Percentiles rank a stretch among this genome's conserved stretches.
phyloP scores from a whole-genome alignment of 2,888 invertebrate species.

The Cacoxenus indagator region DNA sequence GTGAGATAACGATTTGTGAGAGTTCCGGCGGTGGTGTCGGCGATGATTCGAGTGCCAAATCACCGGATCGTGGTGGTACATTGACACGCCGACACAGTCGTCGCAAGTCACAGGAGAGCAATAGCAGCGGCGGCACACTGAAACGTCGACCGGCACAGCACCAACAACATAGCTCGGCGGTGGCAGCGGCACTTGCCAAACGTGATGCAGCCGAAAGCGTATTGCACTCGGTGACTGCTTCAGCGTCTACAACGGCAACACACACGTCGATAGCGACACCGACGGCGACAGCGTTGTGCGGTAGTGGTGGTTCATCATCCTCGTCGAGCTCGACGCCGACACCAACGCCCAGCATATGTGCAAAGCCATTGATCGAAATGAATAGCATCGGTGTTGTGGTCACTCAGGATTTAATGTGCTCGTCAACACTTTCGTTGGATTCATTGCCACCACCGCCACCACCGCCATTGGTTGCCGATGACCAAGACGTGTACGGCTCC shows the following conservation, averaged over 20 bases:
- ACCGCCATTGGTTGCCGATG: slow-evolving; percentile 70
- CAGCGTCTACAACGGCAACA: slow-evolving; percentile 42
- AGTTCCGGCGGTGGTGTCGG: slow-evolving; percentile 59
- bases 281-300: not conserved
- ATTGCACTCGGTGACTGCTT: too few relatives aligned
- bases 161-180: slow-evolving; percentile 16
- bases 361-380: slow-evolving; percentile 56
- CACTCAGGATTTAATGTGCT: slow-evolving; percentile 73
- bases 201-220: slow-evolving; percentile 64
- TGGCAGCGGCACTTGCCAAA: slow-evolving; percentile 45
- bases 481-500: slow-evolving; percentile 74
- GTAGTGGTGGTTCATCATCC: slow-evolving; percentile 53
- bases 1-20: slow-evolving; percentile 76
- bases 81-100: slow-evolving; percentile 74
- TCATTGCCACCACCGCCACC: slow-evolving; percentile 86
- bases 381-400: slow-evolving; percentile 38
- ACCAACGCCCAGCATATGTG: slow-evolving; percentile 69
- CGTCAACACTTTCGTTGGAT: slow-evolving; percentile 83
- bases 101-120: slow-evolving; percentile 71
- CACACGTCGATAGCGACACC: slow-evolving; percentile 12
- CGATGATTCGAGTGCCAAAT: slow-evolving; percentile 72
- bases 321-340: slow-evolving; percentile 70
- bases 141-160: slow-evolving; percentile 59
- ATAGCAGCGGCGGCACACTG: slow-evolving; percentile 70
- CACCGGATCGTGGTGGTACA: slow-evolving; percentile 75